Evolutionary conservation across 2,888 invertebrate genomes (phyloP).

Genomic region (Ceramica pisi): DNA sequence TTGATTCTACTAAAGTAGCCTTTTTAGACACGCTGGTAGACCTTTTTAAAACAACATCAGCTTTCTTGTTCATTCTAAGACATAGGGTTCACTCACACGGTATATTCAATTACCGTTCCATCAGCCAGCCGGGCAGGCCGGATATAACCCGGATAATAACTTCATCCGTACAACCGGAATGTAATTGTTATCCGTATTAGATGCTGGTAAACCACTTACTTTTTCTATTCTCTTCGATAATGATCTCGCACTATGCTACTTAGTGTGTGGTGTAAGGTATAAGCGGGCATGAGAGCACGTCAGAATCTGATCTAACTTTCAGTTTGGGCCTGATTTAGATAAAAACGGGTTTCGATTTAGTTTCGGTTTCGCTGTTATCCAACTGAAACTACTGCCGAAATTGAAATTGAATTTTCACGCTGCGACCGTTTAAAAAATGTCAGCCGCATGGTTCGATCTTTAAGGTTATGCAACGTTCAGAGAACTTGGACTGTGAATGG

Average conservation of each 20-base stretch:
- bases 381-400: no score
- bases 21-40: no score
- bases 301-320: no score
- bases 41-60: neutral
- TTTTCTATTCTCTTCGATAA: conserved; percentile 68
- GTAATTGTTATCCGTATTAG: conserved; percentile 53
- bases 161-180: conserved; percentile 29
- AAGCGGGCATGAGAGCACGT: neutral
- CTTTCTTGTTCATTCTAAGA: neutral
- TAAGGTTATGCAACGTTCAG: no score
- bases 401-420: no score
- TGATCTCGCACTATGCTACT: conserved; percentile 56
- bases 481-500: no score
- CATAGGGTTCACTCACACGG: neutral
- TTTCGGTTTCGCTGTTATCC: no score
- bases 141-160: conserved; percentile 44
- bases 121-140: conserved; percentile 1
- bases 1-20: no score
- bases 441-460: no score
- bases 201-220: conserved; percentile 66
- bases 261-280: conserved; percentile 25
- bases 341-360: no score
- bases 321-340: no score
- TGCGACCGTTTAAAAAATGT: no score
- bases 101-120: conserved; percentile 33